A percentile compares a stretch with the other conserved stretches of the same genome.
These are phyloP conservation scores for Cataglyphis rosenhaueri DNA, from an alignment of 2,888 invertebrate genomes.

Conservation along the genomic window DNA sequence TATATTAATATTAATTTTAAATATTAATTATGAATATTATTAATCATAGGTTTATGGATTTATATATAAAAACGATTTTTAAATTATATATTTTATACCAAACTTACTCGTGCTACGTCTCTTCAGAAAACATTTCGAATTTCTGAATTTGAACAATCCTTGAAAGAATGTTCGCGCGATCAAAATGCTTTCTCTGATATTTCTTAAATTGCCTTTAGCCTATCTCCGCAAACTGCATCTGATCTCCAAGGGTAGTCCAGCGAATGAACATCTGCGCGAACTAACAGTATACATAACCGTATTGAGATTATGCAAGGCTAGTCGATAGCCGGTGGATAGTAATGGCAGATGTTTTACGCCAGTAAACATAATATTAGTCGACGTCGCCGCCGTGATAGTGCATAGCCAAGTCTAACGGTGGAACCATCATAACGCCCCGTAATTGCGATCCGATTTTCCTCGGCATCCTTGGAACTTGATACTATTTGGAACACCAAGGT, in stretches of 20 bases:
- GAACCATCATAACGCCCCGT: conserved; percentile 60
- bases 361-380: conserved; percentile 67
- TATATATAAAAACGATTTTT: not conserved
- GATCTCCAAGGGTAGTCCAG: conserved; percentile 14
- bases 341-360: conserved; percentile 66
- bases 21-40: not conserved
- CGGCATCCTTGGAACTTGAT: conserved; percentile 28
- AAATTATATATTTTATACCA: not conserved
- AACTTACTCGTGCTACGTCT: not conserved
- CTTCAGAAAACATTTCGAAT: not conserved
- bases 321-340: conserved; percentile 55
- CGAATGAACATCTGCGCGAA: conserved; percentile 51
- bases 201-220: conserved; percentile 1
- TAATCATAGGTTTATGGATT: not conserved
- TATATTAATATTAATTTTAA: not conserved
- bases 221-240: conserved; percentile 17
- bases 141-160: not conserved
- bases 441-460: conserved; percentile 66
- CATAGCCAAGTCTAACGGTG: conserved; percentile 69
- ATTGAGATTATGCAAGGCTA: conserved; percentile 68
- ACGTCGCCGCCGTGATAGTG: conserved; percentile 66
- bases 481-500: conserved; percentile 29
- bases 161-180: not conserved
- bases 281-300: conserved; percentile 69
- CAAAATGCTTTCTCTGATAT: not conserved